Conservation (phyloP, 2,113 vertebrate genomes). For the Setophaga kirtlandii region DNA sequence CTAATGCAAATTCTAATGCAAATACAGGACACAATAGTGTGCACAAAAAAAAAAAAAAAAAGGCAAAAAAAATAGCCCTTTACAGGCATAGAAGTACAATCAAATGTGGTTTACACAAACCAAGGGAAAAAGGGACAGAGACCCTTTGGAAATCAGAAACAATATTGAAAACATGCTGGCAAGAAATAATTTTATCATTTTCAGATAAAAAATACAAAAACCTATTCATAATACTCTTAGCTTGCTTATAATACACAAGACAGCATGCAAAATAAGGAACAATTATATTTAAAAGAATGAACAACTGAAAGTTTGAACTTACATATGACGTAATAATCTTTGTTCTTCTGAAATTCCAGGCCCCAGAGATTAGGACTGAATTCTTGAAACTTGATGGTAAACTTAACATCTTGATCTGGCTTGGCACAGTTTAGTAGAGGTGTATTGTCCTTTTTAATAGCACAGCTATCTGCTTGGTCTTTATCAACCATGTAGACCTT, state of each 20-base stretch:
- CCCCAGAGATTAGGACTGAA: conserved; percentile 99
- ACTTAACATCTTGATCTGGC: conserved; percentile 98
- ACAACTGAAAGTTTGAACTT: conserved; percentile 75
- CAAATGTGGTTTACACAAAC: neutral
- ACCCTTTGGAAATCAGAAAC: neutral
- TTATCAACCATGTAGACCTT: conserved; percentile 98
- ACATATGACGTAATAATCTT: conserved; percentile 99
- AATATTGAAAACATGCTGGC: neutral
- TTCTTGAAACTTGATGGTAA: conserved; percentile 99
- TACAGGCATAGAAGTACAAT: neutral
- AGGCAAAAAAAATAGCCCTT: neutral
- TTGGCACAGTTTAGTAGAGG: conserved; percentile 97
- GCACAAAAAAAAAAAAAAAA: neutral
- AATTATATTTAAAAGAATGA: conserved; percentile 11
- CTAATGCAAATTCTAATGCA: neutral
- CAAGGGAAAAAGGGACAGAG: neutral
- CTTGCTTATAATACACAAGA: neutral
- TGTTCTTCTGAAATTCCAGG: conserved; percentile 95
- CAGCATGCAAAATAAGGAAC: neutral
- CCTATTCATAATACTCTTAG: conserved; percentile 39
- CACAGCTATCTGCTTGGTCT: conserved; percentile 95
- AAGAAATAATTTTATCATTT: conserved; percentile 43
- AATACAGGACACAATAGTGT: neutral
- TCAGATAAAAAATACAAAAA: conserved; percentile 55
- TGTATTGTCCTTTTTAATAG: conserved; percentile 94